Evolutionary conservation across 2,113 vertebrate genomes (phyloP).

Genomic region (Scytalopus superciliaris): DNA sequence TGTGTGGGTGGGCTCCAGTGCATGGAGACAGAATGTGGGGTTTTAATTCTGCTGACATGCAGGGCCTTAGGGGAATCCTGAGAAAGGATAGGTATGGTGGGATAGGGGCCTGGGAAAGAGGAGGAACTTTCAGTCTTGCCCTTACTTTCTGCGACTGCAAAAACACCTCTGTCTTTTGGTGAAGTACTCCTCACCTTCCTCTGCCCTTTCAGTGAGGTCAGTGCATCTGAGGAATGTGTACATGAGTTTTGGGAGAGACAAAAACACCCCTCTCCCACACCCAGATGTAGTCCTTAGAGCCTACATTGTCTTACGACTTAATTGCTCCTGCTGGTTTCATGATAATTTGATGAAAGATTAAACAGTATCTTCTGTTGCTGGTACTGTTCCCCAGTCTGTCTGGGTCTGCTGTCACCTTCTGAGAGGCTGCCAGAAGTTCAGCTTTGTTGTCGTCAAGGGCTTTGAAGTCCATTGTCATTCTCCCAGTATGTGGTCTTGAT

Average conservation of each 20-base stretch:
- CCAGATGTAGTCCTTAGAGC: not conserved
- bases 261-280: not conserved
- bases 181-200: not conserved
- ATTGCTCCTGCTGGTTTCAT: not conserved
- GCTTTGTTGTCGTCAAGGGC: not conserved
- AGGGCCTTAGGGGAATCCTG: not conserved
- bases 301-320: not conserved
- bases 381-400: not conserved
- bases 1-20: not conserved
- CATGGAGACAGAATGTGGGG: not conserved
- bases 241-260: not conserved
- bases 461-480: not conserved
- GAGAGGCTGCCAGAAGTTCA: not conserved
- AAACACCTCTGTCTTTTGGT: not conserved
- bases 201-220: not conserved
- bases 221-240: not conserved
- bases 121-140: not conserved
- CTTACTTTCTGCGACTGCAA: not conserved
- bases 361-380: not conserved
- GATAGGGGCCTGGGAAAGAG: not conserved
- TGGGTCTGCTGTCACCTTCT: not conserved
- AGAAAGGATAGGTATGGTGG: not conserved
- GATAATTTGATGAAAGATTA: not conserved
- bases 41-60: not conserved
- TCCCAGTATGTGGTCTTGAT: fast-evolving